phyloP scores from a whole-genome alignment of 2,113 vertebrate genomes.

The Astur gentilis region DNA sequence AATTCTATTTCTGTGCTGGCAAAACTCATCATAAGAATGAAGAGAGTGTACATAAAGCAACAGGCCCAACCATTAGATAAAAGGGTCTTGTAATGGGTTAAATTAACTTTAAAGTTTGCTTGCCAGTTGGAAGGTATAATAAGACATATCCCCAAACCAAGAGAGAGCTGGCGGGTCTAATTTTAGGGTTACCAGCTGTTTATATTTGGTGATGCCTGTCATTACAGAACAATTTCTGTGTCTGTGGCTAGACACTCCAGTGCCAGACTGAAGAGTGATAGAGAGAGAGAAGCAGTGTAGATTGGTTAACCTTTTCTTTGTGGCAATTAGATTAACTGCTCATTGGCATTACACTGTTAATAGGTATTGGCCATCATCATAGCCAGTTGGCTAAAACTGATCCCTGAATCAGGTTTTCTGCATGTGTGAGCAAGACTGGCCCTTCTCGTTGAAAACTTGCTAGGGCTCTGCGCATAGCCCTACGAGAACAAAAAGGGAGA shows the following conservation, averaged over 20 bases:
- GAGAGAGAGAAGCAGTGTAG: neutral
- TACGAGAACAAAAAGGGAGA: neutral
- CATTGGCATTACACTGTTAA: neutral
- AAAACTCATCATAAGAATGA: neutral
- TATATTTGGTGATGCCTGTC: conserved; percentile 55
- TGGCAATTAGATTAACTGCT: conserved; percentile 18
- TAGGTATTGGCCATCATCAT: neutral
- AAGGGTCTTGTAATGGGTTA: conserved; percentile 38
- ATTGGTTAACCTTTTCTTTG: conserved; percentile 35
- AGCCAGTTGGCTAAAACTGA: neutral
- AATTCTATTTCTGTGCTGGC: neutral
- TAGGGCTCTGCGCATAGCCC: neutral
- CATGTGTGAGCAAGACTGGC: neutral
- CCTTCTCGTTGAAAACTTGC: neutral
- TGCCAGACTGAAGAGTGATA: conserved; percentile 24
- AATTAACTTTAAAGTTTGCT: conserved; percentile 3
- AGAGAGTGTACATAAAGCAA: neutral
- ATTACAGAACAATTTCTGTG: conserved; percentile 61
- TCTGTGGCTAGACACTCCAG: conserved; percentile 46
- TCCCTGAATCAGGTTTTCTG: neutral
- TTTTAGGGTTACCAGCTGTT: conserved; percentile 59
- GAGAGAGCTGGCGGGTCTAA: neutral
- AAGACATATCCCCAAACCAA: conserved; percentile 44
- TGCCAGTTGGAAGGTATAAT: conserved; percentile 32
- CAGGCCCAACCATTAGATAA: neutral